Evolutionary conservation across 92 coral and sea anemone species (phyloP).

Genomic region (Heteractis magnifica): DNA sequence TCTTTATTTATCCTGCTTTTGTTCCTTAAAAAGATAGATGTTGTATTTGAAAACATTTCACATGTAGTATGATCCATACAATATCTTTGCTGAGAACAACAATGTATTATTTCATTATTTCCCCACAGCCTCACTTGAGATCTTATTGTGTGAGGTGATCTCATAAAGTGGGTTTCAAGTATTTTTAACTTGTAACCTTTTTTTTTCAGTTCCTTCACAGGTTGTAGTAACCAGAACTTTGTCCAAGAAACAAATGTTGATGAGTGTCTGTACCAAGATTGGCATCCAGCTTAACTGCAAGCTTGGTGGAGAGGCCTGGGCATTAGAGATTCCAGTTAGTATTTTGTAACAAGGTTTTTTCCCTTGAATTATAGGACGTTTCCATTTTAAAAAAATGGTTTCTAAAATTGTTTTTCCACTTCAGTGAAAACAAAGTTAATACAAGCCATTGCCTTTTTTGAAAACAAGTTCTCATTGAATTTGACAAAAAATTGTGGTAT

Average conservation of each 20-base stretch:
- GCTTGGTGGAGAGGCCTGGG: slow-evolving; percentile 99
- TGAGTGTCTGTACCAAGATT: slow-evolving; percentile 97
- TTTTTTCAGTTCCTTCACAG: slow-evolving; percentile 84
- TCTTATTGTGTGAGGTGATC: neutral
- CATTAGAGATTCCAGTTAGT: slow-evolving; percentile 90
- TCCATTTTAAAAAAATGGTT: no score
- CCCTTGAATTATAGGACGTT: neutral
- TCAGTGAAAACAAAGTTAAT: neutral
- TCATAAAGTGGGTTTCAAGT: neutral
- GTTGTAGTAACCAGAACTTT: slow-evolving; percentile 81
- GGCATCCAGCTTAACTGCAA: slow-evolving; percentile 93
- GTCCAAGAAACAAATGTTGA: slow-evolving; percentile 94
- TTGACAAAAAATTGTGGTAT: no score
- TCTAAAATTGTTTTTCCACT: neutral
- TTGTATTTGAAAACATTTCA: no score
- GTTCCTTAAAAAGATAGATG: no score
- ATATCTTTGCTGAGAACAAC: no score
- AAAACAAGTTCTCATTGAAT: no score
- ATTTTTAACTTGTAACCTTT: neutral
- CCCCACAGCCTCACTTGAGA: no score
- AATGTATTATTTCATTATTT: no score
- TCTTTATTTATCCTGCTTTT: no score
- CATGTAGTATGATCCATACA: no score
- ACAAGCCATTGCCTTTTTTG: no score
- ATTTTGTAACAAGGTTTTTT: neutral